Base-by-base conservation (phyloP, 2,113 vertebrate species). In the Glaucomys volans region DNA sequence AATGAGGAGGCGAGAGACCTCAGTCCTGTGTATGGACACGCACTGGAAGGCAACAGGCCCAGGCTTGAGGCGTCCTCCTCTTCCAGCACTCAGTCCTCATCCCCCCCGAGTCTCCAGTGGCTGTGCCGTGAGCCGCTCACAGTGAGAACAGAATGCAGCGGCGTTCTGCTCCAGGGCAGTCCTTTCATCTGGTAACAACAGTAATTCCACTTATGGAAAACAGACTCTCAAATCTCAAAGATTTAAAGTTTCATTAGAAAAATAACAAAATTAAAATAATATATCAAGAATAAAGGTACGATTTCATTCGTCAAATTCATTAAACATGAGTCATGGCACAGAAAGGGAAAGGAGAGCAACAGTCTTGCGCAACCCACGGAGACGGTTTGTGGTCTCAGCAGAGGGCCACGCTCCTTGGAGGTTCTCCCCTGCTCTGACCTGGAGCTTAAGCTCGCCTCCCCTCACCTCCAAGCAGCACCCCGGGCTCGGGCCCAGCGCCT, bases 231-330 rank as follows among this genome's bases (percentile, higher is more conserved):
- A 52, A 89, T 40, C 66, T 72, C 72, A 91, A 57, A 92, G 20
- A 32, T 95, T 83, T 94, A 50, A 93, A 72, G 30, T 91, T 97
- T 97, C 93, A 87, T 96, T 96, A 97, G 74, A 96, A 97, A 62
- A 97, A 90, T 52, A 95, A 90, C 91, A 90, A 97, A 94, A n/a
- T n/a, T n/a, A n/a, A n/a, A n/a, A n/a, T n/a, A n/a, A n/a, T n/a
- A n/a, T n/a, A n/a, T n/a, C n/a, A n/a, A n/a, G n/a, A n/a, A 95
- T 66, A 97, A 92, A 90, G 72, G 88, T 95, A 97, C 87, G 52
- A 74, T 98, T 97, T 98, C 96, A 97, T 92, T 89, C 0, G 0
- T 54, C 79, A 95, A 62, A 93, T 85, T 95, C 88, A 77, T 35
- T 97, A 96, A 97, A 97, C 52, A 90, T 54, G 52, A 94, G 54